Conservation (phyloP, 2,888 invertebrate species). For the Pandemis corylana region DNA sequence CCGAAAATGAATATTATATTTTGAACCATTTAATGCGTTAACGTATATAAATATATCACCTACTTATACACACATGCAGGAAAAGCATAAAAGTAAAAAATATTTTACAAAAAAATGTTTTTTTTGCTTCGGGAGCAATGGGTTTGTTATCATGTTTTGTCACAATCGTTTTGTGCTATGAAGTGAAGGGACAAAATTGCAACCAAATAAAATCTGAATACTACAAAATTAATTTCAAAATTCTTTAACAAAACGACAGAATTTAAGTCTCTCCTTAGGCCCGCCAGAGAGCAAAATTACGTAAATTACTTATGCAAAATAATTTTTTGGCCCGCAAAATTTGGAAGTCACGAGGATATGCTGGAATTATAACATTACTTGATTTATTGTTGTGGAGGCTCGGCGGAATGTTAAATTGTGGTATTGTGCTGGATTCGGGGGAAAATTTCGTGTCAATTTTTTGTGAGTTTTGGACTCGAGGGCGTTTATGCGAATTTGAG, state of each 20-base stretch:
- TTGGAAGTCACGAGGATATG: slow-evolving; percentile 48
- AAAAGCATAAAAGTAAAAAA: too few relatives aligned
- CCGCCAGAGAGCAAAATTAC: slow-evolving; percentile 58
- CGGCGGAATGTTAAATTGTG: slow-evolving; percentile 61
- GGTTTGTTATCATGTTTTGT: too few relatives aligned
- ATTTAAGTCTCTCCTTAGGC: slow-evolving; percentile 12
- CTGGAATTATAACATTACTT: slow-evolving; percentile 55
- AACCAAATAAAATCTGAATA: background rate
- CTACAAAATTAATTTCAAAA: slow-evolving; percentile 5
- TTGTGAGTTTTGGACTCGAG: slow-evolving; percentile 44
- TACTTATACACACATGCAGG: too few relatives aligned
- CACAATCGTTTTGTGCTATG: too few relatives aligned
- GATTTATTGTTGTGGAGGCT: slow-evolving; percentile 43
- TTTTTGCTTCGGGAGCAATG: too few relatives aligned
- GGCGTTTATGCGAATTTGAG: slow-evolving; percentile 30
- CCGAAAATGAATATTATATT: too few relatives aligned
- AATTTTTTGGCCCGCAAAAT: slow-evolving; percentile 54
- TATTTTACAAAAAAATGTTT: too few relatives aligned
- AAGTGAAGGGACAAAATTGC: background rate
- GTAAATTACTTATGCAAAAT: slow-evolving; percentile 69
- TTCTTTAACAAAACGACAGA: slow-evolving; percentile 28
- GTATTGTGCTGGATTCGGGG: slow-evolving; percentile 56
- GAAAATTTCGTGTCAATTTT: slow-evolving; percentile 52
- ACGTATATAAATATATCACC: too few relatives aligned
- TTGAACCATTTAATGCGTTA: too few relatives aligned